These are phyloP conservation scores for Phaenicophaeus curvirostris DNA, from an alignment of 2,797 vertebrate genomes.

Conservation along the genomic window DNA sequence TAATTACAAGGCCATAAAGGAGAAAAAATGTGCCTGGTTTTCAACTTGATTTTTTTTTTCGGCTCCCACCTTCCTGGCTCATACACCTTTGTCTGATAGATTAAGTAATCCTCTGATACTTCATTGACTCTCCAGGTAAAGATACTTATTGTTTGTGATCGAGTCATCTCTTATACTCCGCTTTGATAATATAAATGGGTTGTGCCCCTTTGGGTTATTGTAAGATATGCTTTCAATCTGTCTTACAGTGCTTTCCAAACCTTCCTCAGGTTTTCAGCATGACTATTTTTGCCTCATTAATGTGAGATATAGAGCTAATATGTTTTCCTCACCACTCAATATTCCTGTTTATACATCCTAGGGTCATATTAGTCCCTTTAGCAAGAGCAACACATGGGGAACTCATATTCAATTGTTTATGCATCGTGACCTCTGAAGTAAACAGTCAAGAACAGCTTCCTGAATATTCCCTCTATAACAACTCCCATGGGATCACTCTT, in stretches of 20 bases:
- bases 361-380: background rate
- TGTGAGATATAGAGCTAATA: background rate
- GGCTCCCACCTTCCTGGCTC: background rate
- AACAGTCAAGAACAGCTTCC: conserved; percentile 40
- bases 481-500: conserved; percentile 13
- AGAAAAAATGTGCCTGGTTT: conserved; percentile 17
- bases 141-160: background rate
- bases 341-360: conserved; percentile 18
- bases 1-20: conserved; percentile 47
- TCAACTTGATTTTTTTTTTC: background rate
- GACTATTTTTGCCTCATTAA: background rate
- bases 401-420: background rate
- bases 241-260: background rate
- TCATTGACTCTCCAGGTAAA: background rate
- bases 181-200: background rate
- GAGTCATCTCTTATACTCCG: background rate
- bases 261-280: background rate
- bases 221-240: background rate
- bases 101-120: background rate
- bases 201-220: background rate
- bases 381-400: background rate
- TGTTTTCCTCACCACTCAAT: background rate
- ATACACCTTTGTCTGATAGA: background rate
- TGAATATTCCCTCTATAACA: conserved; percentile 23
- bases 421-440: background rate